Conservation (phyloP, 2,797 vertebrate species). For the Coreius guichenoti region DNA sequence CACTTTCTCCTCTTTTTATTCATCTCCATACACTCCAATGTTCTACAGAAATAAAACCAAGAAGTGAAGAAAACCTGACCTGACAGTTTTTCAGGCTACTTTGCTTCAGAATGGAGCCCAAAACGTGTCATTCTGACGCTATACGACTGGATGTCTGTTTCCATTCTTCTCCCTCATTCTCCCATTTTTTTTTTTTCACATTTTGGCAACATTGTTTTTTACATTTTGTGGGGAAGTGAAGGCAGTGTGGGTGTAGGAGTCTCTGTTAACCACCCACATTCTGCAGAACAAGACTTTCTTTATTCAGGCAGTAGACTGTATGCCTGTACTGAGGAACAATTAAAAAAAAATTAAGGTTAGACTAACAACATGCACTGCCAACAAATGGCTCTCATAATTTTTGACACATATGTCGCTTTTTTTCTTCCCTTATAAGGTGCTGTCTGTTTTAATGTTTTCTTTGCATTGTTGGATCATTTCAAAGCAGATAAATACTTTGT, state of each 20-base stretch:
- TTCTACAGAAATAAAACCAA: constrained; percentile 49
- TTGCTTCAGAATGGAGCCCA: constrained; percentile 51
- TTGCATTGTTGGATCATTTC: not conserved
- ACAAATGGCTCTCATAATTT: constrained; percentile 9
- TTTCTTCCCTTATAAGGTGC: not conserved
- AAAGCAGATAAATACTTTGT: not conserved
- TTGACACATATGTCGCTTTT: not conserved
- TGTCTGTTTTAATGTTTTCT: not conserved
- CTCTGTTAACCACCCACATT: constrained; percentile 59
- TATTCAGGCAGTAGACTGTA: constrained; percentile 57
- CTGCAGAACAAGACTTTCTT: constrained; percentile 60
- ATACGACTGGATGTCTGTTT: constrained; percentile 44
- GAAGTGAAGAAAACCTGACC: constrained; percentile 47
- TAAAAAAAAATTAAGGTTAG: constrained; percentile 49
- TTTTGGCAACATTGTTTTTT: constrained; percentile 50
- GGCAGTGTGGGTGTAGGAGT: constrained; percentile 42
- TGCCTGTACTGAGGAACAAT: constrained; percentile 51
- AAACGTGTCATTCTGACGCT: constrained; percentile 53
- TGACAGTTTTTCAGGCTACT: constrained; percentile 55
- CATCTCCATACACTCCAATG: constrained; percentile 45
- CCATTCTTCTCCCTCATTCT: constrained; percentile 26
- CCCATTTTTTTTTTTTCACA: constrained; percentile 23
- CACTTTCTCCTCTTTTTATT: constrained; percentile 7
- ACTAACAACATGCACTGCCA: constrained; percentile 41
- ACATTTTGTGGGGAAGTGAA: constrained; percentile 51